Evolutionary conservation across 2,888 invertebrate species (phyloP), one percentile per base, ranked within the genome.

Genomic region (Ctenicera cuprea): DNA sequence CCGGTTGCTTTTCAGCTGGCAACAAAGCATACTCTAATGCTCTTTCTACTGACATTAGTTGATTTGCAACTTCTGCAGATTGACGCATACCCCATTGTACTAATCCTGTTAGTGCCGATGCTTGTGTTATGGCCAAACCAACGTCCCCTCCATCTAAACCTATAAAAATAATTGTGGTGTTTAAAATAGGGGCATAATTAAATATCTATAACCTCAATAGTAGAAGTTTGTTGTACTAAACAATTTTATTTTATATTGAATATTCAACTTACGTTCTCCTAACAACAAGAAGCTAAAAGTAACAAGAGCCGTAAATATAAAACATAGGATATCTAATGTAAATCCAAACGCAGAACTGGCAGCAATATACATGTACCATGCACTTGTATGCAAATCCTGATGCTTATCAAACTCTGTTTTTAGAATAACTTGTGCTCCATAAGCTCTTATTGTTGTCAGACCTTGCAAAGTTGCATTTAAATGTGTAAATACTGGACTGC

Each of bases 401-500:
- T 88, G 88, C 74, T 86, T 87, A 73, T 89, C 89, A 71, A 89
- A 88, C 88, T 91, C 78, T 81, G 86, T 79, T 87, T 89, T 83
- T 61, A 96, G 89, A 5, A 92, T 90, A 0, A 88, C 82, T 84
- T 95, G 91, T 0, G 93, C 93, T 0, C 90, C 89, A 80, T 92
- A 94, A 0, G 95, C 94, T 69, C 97, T 88, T 54, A 97, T 94
- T 0, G 95, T 95, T 0, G 94, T 91, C 20, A 96, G 86, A 0
- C 96, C 96, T 78, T 93, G 91, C 2, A 97, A 88, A 0, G 94
- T 93, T 8, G 95, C 93, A 82, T 92, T 94, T 41, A 96, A 87
- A 84, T 96, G 95, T 0, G 94, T 91, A 84, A 95, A 96, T 0
- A 96, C 93, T 0, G 96, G 96, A 82, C 95, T 95, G 69, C 95